Percentiles rank a stretch among this genome's conserved stretches.
Conservation (phyloP, 2,797 vertebrate species). For the Aeoliscus strigatus region DNA sequence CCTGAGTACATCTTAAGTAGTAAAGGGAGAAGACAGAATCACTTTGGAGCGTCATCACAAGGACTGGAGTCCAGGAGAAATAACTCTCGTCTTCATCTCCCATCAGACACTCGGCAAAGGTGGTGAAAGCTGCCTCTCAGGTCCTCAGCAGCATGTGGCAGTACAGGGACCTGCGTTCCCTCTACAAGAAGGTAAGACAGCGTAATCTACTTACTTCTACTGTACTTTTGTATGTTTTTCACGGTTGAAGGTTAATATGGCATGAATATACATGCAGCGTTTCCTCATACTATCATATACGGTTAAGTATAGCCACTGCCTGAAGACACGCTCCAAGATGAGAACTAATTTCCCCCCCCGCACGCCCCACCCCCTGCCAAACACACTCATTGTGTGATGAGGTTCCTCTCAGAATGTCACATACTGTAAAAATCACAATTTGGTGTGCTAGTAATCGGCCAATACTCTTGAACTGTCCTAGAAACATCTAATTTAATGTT, state of each 20-base stretch:
- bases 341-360: too few relatives aligned
- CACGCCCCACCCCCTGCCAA: background rate
- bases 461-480: background rate
- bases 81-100: slow-evolving; percentile 23
- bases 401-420: too few relatives aligned
- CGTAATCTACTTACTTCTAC: background rate
- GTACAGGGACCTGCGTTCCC: slow-evolving; percentile 98
- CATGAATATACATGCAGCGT: too few relatives aligned
- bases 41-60: slow-evolving; percentile 21
- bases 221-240: too few relatives aligned
- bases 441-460: background rate
- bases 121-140: slow-evolving; percentile 98
- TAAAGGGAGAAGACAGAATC: slow-evolving; percentile 21
- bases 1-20: slow-evolving; percentile 15
- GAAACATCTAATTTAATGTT: too few relatives aligned
- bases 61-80: slow-evolving; percentile 18
- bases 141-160: slow-evolving; percentile 99
- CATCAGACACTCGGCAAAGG: slow-evolving; percentile 94
- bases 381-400: background rate
- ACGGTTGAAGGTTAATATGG: too few relatives aligned
- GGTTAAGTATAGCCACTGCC: background rate
- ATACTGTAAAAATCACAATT: background rate
- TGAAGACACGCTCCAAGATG: too few relatives aligned
- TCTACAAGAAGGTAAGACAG: slow-evolving; percentile 95
- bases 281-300: too few relatives aligned